Conservation (phyloP, 1,140 invertebrate species). For the Chymomyza costata region DNA sequence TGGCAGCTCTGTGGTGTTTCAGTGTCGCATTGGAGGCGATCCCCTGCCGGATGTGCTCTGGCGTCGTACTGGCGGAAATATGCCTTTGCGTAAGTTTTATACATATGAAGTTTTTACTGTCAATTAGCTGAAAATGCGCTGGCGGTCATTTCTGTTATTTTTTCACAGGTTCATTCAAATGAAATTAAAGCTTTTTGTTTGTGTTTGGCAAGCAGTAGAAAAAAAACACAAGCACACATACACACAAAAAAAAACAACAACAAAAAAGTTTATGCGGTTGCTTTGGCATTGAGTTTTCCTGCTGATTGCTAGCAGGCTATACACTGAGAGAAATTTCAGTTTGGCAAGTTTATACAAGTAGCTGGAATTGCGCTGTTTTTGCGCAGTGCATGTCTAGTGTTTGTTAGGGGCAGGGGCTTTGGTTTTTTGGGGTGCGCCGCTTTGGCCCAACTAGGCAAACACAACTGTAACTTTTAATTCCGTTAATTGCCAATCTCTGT, state of each 20-base stretch:
- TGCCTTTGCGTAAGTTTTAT: constrained; percentile 79
- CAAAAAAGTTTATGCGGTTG: constrained; percentile 58
- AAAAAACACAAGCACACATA: constrained; percentile 16
- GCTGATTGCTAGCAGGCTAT: constrained; percentile 42
- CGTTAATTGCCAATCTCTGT: constrained; percentile 75
- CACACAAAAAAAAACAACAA: constrained; percentile 11
- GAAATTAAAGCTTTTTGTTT: constrained; percentile 64
- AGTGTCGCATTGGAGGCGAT: constrained; percentile 86
- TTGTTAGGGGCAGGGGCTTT: constrained; percentile 8
- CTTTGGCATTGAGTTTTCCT: constrained; percentile 60
- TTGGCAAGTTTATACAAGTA: neutral
- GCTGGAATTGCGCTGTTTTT: neutral
- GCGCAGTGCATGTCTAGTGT: no score
- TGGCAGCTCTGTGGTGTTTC: constrained; percentile 85
- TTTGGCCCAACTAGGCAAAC: constrained; percentile 49
- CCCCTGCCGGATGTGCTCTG: constrained; percentile 86
- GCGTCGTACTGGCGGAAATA: constrained; percentile 82
- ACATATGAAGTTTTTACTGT: constrained; percentile 13
- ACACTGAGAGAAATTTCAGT: constrained; percentile 31
- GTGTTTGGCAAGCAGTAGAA: constrained; percentile 12
- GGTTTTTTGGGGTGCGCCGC: constrained; percentile 7
- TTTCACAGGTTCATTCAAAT: constrained; percentile 44
- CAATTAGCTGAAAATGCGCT: constrained; percentile 61
- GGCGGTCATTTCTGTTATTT: constrained; percentile 38
- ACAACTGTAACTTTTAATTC: constrained; percentile 75